These are phyloP conservation scores for Propithecus deckenii DNA, from an alignment of 2,797 vertebrate genomes.

Conservation along the genomic window DNA sequence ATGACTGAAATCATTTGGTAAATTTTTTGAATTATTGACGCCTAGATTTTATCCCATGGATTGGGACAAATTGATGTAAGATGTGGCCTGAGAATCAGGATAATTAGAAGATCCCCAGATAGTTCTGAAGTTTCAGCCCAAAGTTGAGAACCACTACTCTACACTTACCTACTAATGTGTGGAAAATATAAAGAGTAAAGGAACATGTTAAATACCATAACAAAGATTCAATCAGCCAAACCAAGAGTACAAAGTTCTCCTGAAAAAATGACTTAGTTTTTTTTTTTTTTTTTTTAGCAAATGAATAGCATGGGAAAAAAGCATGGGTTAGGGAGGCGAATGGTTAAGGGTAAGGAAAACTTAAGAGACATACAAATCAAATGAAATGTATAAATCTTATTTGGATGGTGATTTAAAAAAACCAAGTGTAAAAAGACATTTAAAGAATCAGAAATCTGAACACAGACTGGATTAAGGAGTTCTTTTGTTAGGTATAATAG, in stretches of 20 bases:
- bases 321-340: background rate
- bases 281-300: background rate
- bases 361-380: slow-evolving; percentile 3
- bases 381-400: background rate
- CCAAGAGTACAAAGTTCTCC: background rate
- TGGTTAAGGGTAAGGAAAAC: slow-evolving; percentile 1
- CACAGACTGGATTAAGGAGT: background rate
- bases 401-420: background rate
- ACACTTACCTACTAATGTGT: background rate
- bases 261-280: slow-evolving; percentile 3
- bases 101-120: background rate
- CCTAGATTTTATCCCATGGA: background rate
- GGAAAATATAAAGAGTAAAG: background rate
- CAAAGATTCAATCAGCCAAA: background rate
- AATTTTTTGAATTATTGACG: background rate
- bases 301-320: background rate
- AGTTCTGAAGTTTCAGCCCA: slow-evolving; percentile 13
- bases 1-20: background rate
- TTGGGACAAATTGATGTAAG: slow-evolving; percentile 4
- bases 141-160: background rate
- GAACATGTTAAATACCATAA: background rate
- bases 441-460: slow-evolving; percentile 11
- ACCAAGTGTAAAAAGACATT: background rate
- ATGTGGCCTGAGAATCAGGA: background rate
- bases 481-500: background rate